A percentile compares a stretch with the other conserved stretches of the same genome.
phyloP scores from a whole-genome alignment of 2,888 invertebrate species.

The Phyllotreta striolata region DNA sequence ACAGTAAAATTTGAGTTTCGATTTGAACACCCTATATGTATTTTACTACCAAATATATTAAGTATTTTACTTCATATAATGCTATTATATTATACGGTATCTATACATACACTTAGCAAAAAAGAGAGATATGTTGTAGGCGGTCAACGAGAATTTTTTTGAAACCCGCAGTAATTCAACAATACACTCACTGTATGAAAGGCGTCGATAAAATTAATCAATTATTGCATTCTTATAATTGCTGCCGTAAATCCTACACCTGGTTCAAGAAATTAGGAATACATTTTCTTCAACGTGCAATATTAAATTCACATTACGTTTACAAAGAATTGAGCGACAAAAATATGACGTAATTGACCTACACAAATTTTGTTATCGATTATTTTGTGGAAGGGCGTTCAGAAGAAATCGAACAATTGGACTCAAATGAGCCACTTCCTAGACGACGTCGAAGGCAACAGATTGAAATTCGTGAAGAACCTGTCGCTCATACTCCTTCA shows the following conservation, averaged over 20 bases:
- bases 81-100: no score
- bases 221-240: constrained; percentile 12
- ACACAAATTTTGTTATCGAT: constrained; percentile 2
- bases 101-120: no score
- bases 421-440: constrained; percentile 2
- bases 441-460: not conserved
- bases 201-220: constrained; percentile 15
- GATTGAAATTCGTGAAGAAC: no score
- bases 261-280: constrained; percentile 12
- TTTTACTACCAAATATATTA: no score
- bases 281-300: constrained; percentile 5
- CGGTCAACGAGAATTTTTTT: constrained; percentile 12
- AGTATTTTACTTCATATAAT: no score
- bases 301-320: constrained; percentile 2
- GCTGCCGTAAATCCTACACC: constrained; percentile 8
- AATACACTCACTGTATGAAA: constrained; percentile 6
- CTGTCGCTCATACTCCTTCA: no score
- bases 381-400: constrained; percentile 12
- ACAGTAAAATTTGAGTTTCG: no score
- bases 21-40: no score
- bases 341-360: constrained; percentile 1
- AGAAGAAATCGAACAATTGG: constrained; percentile 3
- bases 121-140: constrained; percentile 9
- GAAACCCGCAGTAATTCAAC: constrained; percentile 12
- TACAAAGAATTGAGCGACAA: constrained; percentile 1